phyloP scores from a whole-genome alignment of 35 echinoderm and acorn worm genomes.

The Patiria miniata region DNA sequence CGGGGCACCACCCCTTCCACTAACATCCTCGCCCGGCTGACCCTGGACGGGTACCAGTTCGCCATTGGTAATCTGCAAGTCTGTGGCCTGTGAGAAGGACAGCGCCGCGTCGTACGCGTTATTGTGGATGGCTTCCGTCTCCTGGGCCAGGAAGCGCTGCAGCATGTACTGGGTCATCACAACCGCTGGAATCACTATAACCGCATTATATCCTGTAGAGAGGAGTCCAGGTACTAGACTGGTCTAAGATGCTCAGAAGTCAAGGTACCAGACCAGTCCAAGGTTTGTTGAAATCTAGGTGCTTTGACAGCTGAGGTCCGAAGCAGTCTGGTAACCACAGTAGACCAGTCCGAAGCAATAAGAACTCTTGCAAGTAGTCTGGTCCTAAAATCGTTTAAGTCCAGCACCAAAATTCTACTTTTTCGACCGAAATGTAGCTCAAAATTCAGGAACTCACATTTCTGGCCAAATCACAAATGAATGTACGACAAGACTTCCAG shows the following conservation, averaged over 20 bases:
- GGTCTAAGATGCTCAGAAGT: constrained; percentile 2
- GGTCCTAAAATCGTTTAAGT: too few relatives aligned
- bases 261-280: neutral
- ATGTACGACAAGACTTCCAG: too few relatives aligned
- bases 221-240: neutral
- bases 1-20: too few relatives aligned
- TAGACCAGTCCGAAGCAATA: too few relatives aligned
- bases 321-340: too few relatives aligned
- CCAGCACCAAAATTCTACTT: too few relatives aligned
- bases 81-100: neutral
- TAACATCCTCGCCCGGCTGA: neutral
- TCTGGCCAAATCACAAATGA: too few relatives aligned
- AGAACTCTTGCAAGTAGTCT: too few relatives aligned
- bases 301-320: too few relatives aligned
- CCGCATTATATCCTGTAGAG: neutral
- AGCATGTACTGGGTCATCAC: constrained; percentile 22
- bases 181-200: neutral
- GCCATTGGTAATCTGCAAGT: neutral
- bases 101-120: constrained; percentile 13
- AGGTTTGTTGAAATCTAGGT: too few relatives aligned
- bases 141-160: constrained; percentile 18
- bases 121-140: neutral
- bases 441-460: too few relatives aligned
- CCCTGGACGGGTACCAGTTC: neutral
- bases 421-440: too few relatives aligned